These are phyloP conservation scores for Gryon sp. DNA, from an alignment of 1,140 invertebrate species.

Conservation along the genomic window DNA sequence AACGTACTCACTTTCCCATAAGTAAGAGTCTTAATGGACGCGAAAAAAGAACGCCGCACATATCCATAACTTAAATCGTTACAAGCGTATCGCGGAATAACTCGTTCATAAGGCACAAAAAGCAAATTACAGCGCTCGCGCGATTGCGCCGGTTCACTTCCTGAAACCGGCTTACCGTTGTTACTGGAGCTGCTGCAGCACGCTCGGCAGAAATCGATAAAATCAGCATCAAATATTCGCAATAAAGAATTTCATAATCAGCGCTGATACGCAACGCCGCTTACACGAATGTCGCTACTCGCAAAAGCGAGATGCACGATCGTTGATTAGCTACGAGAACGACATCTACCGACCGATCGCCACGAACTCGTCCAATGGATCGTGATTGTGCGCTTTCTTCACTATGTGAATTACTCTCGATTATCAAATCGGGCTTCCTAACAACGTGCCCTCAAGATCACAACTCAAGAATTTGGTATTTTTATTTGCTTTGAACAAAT, in stretches of 20 bases:
- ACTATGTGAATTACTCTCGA: conserved; percentile 47
- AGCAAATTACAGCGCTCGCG: conserved; percentile 49
- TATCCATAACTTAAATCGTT: conserved; percentile 49
- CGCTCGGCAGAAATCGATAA: conserved; percentile 45
- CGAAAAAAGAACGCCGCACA: conserved; percentile 25
- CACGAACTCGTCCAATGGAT: conserved; percentile 55
- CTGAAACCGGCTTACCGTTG: conserved; percentile 27
- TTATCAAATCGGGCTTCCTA: conserved; percentile 59
- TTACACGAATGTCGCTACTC: conserved; percentile 47
- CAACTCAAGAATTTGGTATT: too few relatives aligned
- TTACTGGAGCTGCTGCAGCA: not conserved
- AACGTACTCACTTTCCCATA: conserved; percentile 12
- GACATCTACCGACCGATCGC: conserved; percentile 60
- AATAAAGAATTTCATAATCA: conserved; percentile 61
- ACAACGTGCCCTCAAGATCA: conserved; percentile 32
- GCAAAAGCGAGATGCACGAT: conserved; percentile 60
- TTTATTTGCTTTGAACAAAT: too few relatives aligned
- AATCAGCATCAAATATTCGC: conserved; percentile 56
- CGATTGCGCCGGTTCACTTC: conserved; percentile 35
- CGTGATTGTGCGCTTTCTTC: conserved; percentile 38
- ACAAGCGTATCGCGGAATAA: conserved; percentile 50
- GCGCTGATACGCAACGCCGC: conserved; percentile 52
- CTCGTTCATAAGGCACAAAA: conserved; percentile 51
- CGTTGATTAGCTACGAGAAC: conserved; percentile 55
- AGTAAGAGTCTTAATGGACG: conserved; percentile 33